phyloP scores from a whole-genome alignment of 2,888 invertebrate species.

The Thyatira batis region DNA sequence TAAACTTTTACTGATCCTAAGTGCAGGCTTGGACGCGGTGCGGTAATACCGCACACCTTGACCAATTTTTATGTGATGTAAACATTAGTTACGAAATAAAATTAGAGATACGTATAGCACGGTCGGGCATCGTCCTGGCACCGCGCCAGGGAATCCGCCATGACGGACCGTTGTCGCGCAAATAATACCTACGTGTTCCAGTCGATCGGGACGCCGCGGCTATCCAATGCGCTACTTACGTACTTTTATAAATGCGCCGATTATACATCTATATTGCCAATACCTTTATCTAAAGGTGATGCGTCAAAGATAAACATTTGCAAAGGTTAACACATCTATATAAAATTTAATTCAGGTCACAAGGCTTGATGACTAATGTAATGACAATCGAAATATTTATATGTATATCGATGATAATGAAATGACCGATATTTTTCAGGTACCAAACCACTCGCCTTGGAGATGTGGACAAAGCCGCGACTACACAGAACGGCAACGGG shows the following conservation, averaged over 20 bases:
- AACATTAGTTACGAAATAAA: slow-evolving; percentile 74
- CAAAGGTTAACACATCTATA: too few species aligned
- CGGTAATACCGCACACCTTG: slow-evolving; percentile 45
- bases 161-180: slow-evolving; percentile 63
- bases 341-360: too few species aligned
- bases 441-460: slow-evolving; percentile 83
- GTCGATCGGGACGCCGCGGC: slow-evolving; percentile 27
- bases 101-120: slow-evolving; percentile 53
- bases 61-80: slow-evolving; percentile 66
- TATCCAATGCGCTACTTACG: slow-evolving; percentile 5
- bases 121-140: slow-evolving; percentile 53
- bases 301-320: too few species aligned
- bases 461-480: slow-evolving; percentile 65
- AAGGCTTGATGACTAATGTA: too few species aligned
- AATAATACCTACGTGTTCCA: slow-evolving; percentile 47
- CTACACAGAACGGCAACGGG: slow-evolving; percentile 83
- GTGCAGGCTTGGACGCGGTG: neutral
- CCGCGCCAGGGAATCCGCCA: slow-evolving; percentile 54
- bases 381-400: too few species aligned
- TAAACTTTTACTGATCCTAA: neutral
- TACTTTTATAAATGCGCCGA: too few species aligned
- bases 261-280: too few species aligned
- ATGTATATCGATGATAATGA: too few species aligned
- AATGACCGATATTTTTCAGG: slow-evolving; percentile 37
- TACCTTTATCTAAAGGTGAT: too few species aligned